phyloP scores from a whole-genome alignment of 1,140 invertebrate species.

The Trichoplusia ni region DNA sequence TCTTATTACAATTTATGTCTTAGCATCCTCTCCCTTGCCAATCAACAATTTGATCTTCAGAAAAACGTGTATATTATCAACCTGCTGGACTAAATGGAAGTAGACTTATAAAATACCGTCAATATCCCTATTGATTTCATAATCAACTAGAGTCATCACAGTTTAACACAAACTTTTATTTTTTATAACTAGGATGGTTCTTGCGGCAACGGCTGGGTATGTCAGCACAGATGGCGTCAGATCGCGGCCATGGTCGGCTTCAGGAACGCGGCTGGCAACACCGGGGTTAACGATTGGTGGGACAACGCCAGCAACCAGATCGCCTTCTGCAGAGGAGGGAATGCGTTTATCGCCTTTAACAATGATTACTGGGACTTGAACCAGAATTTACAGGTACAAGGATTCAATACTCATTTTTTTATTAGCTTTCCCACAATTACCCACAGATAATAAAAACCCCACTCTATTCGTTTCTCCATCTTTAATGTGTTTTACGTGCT shows the following conservation, averaged over 20 bases:
- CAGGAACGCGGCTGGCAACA: conserved; percentile 84
- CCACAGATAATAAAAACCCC: no score
- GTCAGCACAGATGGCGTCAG: conserved; percentile 93
- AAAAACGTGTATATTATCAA: no score
- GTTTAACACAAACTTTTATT: neutral
- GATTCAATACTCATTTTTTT: neutral
- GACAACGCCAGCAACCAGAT: conserved; percentile 88
- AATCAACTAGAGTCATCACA: no score
- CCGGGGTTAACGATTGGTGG: conserved; percentile 86
- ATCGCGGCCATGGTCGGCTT: conserved; percentile 92
- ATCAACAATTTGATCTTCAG: no score
- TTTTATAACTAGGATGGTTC: conserved; percentile 78
- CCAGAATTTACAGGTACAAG: conserved; percentile 77
- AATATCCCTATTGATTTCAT: no score
- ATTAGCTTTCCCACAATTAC: no score
- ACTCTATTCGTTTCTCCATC: no score
- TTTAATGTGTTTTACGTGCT: no score
- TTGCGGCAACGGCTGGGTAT: conserved; percentile 92
- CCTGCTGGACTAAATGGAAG: no score
- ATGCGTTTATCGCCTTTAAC: conserved; percentile 89
- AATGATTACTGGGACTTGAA: conserved; percentile 82
- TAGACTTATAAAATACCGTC: no score
- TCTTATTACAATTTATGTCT: no score
- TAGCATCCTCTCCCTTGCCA: no score
- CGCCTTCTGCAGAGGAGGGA: conserved; percentile 86